Evolutionary conservation across 2,888 invertebrate genomes (phyloP).

Genomic region (Mycogona germanica): DNA sequence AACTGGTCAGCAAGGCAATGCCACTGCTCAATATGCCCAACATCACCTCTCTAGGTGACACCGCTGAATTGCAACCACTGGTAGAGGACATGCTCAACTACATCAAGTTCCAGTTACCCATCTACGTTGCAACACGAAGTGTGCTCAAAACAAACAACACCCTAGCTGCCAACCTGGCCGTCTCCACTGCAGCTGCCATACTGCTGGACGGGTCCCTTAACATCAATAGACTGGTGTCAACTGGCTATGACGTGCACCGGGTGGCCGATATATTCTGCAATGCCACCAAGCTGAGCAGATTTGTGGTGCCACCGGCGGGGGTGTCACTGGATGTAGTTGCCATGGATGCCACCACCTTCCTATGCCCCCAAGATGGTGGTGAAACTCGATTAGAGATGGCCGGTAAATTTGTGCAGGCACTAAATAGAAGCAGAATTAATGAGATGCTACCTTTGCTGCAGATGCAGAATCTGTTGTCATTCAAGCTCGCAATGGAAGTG

Average conservation of each 20-base stretch:
- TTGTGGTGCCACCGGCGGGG: neutral
- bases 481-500: conserved; percentile 7
- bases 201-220: conserved; percentile 6
- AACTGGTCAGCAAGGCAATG: conserved; percentile 13
- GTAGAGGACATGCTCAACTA: conserved; percentile 11
- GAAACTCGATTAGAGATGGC: neutral
- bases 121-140: neutral
- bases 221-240: conserved; percentile 1
- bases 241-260: neutral
- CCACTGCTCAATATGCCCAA: conserved; percentile 15
- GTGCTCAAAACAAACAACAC: neutral
- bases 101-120: neutral
- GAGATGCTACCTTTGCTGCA: conserved; percentile 1
- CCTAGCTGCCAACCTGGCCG: neutral
- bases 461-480: conserved; percentile 10
- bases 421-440: neutral
- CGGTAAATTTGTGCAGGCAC: neutral
- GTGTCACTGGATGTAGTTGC: neutral
- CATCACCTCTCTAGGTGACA: conserved; percentile 1
- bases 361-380: neutral
- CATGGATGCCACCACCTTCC: neutral
- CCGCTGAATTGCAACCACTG: conserved; percentile 1
- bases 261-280: conserved; percentile 6
- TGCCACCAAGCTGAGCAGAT: neutral
- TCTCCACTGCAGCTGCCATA: neutral